A percentile compares a stretch with the other conserved stretches of the same genome.
phyloP scores from a whole-genome alignment of 2,797 vertebrate species.

The Melanotaenia nigrans region DNA sequence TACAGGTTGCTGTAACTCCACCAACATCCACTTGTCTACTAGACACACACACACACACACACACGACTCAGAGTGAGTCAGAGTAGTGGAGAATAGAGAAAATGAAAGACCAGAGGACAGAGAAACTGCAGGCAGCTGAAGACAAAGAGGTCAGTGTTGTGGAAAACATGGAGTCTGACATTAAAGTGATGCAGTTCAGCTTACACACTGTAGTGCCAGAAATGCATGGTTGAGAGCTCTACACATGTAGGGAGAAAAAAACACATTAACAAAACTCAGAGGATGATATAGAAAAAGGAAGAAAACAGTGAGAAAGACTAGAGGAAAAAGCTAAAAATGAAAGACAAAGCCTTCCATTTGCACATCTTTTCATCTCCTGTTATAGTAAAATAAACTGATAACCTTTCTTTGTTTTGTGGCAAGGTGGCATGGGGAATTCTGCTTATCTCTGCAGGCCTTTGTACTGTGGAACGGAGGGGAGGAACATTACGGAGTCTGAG shows the following conservation, averaged over 20 bases:
- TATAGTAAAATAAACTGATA: slow-evolving; percentile 38
- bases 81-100: slow-evolving; percentile 44
- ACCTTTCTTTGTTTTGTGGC: slow-evolving; percentile 45
- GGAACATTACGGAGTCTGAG: slow-evolving; percentile 66
- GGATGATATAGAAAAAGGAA: slow-evolving; percentile 11
- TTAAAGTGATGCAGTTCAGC: slow-evolving; percentile 75
- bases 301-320: neutral
- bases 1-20: slow-evolving; percentile 60
- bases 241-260: neutral
- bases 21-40: slow-evolving; percentile 47
- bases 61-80: slow-evolving; percentile 17
- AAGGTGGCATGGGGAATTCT: slow-evolving; percentile 36
- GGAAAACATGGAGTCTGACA: slow-evolving; percentile 76
- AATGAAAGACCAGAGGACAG: slow-evolving; percentile 46
- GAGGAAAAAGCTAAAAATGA: slow-evolving; percentile 10
- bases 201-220: slow-evolving; percentile 48
- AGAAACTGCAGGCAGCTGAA: slow-evolving; percentile 69
- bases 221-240: slow-evolving; percentile 37
- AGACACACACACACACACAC: slow-evolving; percentile 29
- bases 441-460: slow-evolving; percentile 65
- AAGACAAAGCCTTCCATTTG: slow-evolving; percentile 29
- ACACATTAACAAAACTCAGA: neutral
- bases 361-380: slow-evolving; percentile 38
- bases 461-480: slow-evolving; percentile 53
- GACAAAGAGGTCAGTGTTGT: slow-evolving; percentile 80